Percentiles rank a stretch among this genome's conserved stretches.
Conservation (phyloP, 2,888 invertebrate genomes). For the Diplazon laetatorius region DNA sequence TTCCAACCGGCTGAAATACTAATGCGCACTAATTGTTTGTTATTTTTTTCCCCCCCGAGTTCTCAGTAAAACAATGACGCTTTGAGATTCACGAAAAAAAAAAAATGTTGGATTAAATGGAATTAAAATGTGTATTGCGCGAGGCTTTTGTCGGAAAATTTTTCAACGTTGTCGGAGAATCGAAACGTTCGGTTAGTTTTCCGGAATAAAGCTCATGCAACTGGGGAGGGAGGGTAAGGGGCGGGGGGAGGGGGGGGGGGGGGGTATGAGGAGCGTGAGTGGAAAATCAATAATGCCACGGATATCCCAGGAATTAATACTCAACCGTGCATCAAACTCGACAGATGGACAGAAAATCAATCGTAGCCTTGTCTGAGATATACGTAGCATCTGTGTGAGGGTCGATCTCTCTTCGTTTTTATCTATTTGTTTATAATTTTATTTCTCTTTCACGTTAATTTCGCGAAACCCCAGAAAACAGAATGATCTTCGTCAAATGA, state of each 20-base stretch:
- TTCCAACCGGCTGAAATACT: too few species aligned
- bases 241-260: too few species aligned
- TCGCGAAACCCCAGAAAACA: constrained; percentile 26
- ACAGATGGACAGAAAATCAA: constrained; percentile 8
- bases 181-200: not conserved
- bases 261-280: constrained; percentile 4
- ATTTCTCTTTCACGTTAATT: not conserved
- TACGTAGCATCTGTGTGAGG: constrained; percentile 13
- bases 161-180: not conserved
- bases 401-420: constrained; percentile 21
- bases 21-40: too few species aligned
- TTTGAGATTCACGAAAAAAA: too few species aligned
- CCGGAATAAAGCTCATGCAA: constrained; percentile 3
- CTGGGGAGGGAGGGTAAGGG: not conserved
- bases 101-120: not conserved
- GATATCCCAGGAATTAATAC: constrained; percentile 1
- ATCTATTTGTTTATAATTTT: not conserved
- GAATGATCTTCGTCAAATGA: constrained; percentile 61
- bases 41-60: too few species aligned
- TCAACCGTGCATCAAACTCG: constrained; percentile 3
- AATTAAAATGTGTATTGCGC: constrained; percentile 1
- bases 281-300: constrained; percentile 27
- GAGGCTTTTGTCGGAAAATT: not conserved
- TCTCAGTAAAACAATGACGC: too few species aligned
- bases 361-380: not conserved